Conservation (phyloP, 2,888 invertebrate species). For the Malthinus seriepunctatus region DNA sequence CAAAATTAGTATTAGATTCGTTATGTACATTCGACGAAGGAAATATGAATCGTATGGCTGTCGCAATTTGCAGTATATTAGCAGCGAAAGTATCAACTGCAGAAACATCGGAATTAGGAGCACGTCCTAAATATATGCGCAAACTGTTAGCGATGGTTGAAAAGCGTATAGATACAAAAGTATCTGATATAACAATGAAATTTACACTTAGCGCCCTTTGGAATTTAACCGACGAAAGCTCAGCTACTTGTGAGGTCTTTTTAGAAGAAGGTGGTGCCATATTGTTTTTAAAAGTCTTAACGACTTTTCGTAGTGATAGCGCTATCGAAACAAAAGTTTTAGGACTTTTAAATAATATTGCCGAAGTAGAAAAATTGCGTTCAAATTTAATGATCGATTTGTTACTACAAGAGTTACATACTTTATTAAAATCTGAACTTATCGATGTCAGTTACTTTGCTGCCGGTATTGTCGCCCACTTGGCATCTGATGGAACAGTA, state of each 20-base stretch:
- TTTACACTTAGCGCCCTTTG: constrained; percentile 77
- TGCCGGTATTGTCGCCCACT: constrained; percentile 71
- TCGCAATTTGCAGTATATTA: constrained; percentile 78
- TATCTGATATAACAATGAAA: constrained; percentile 70
- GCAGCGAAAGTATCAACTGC: constrained; percentile 61
- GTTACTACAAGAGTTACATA: constrained; percentile 39
- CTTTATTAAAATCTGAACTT: constrained; percentile 58
- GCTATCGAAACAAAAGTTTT: constrained; percentile 77
- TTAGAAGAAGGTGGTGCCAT: constrained; percentile 68
- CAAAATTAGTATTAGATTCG: constrained; percentile 71
- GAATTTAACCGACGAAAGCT: constrained; percentile 80
- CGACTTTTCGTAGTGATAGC: constrained; percentile 63
- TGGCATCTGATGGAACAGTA: constrained; percentile 63
- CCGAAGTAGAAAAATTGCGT: constrained; percentile 65
- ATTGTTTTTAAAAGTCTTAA: constrained; percentile 68
- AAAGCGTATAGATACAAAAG: constrained; percentile 49
- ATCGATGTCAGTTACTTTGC: constrained; percentile 75
- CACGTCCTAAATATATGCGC: constrained; percentile 68
- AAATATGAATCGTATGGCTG: constrained; percentile 75
- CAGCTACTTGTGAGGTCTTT: constrained; percentile 70
- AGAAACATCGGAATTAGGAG: constrained; percentile 69
- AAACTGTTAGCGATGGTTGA: constrained; percentile 67
- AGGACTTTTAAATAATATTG: constrained; percentile 75
- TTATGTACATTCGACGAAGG: constrained; percentile 69
- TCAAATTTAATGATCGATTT: constrained; percentile 44